phyloP scores from a whole-genome alignment of 1,140 invertebrate genomes.

The Musca domestica region DNA sequence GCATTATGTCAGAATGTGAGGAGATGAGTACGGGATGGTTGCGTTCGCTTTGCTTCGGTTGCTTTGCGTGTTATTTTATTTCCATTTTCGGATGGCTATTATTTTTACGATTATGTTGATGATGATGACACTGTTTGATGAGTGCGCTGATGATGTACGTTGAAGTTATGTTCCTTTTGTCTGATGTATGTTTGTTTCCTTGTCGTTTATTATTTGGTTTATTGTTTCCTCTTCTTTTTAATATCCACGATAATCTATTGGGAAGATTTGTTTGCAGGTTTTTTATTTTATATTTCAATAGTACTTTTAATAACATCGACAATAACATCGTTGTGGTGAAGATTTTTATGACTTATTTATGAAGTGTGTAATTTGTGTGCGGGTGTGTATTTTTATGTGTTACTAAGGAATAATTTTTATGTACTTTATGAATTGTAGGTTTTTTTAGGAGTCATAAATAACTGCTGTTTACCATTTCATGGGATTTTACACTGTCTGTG shows the following conservation, averaged over 20 bases:
- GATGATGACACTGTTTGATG: slow-evolving; percentile 30
- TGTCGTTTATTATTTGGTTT: slow-evolving; percentile 11
- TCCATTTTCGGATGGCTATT: slow-evolving; percentile 12
- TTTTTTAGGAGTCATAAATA: too few relatives aligned
- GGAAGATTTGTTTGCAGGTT: background rate
- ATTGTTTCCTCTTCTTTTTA: background rate
- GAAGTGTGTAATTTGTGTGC: background rate
- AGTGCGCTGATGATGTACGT: slow-evolving; percentile 18
- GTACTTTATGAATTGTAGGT: too few relatives aligned
- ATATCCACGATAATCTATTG: background rate
- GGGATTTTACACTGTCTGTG: too few relatives aligned
- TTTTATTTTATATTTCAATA: too few relatives aligned
- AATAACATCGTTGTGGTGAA: slow-evolving; percentile 5
- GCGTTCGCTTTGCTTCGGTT: background rate
- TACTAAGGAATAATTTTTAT: too few relatives aligned
- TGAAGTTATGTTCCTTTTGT: slow-evolving; percentile 7
- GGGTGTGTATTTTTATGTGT: too few relatives aligned
- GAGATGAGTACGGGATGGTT: background rate
- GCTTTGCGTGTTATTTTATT: too few relatives aligned
- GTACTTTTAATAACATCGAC: too few relatives aligned
- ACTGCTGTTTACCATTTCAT: too few relatives aligned
- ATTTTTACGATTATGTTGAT: slow-evolving; percentile 44
- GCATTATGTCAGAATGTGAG: background rate
- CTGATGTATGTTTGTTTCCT: slow-evolving; percentile 1
- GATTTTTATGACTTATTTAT: slow-evolving; percentile 11